Evolutionary conservation across 2,888 invertebrate genomes (phyloP).

Genomic region (Troides oblongomaculatus): DNA sequence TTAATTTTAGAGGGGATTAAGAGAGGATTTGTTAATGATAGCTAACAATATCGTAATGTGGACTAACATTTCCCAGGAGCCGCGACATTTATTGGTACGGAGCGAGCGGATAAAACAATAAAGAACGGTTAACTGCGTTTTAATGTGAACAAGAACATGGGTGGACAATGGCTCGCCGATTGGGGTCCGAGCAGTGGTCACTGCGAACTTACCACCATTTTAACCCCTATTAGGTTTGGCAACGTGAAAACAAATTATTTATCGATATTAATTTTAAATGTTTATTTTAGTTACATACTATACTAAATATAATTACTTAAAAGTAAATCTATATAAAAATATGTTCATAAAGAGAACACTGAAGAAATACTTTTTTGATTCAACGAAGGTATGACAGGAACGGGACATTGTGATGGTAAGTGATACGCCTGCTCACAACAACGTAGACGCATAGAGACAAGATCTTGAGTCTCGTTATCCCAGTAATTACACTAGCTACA

Average conservation of each 20-base stretch:
- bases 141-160: constrained; percentile 77
- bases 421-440: no score
- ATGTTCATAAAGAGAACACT: no score
- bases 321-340: no score
- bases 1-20: constrained; percentile 41
- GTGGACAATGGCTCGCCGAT: constrained; percentile 69
- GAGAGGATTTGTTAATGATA: constrained; percentile 61
- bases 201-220: constrained; percentile 60
- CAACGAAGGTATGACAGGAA: no score
- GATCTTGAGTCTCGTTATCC: no score
- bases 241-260: constrained; percentile 18
- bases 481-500: no score
- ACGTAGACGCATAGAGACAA: no score
- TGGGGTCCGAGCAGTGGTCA: constrained; percentile 71
- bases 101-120: constrained; percentile 75
- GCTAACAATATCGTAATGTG: constrained; percentile 55
- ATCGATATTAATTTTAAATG: constrained; percentile 39
- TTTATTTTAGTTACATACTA: constrained; percentile 2
- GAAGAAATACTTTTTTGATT: no score
- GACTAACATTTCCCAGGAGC: constrained; percentile 69
- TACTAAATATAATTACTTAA: neutral
- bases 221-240: constrained; percentile 42
- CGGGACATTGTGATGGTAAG: no score
- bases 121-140: constrained; percentile 78
- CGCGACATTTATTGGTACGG: constrained; percentile 71